Evolutionary conservation across 2,888 invertebrate species (phyloP), one percentile per base, ranked within the genome.

Genomic region (Thereva unica): DNA sequence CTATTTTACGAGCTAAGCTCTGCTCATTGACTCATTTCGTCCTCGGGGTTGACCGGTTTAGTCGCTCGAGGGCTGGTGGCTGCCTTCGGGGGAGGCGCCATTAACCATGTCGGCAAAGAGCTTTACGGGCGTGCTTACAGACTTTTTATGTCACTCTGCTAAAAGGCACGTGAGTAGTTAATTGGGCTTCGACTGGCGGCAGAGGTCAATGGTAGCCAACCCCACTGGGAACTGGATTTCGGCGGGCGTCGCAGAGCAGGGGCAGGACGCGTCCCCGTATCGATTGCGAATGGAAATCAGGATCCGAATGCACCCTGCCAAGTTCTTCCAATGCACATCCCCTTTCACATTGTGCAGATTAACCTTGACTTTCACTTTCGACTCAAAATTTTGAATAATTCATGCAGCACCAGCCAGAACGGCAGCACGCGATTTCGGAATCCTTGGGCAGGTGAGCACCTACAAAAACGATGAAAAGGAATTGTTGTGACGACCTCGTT

Each of bases 11-110:
- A 69, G 49, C 50, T 61, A 50, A 61, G 50, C 61, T 40, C 35
- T 50, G 67, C 67, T 69, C 69, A 69, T 67, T 69, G 69, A 69
- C 67, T 69, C 67, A 66, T 61, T 68, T 65, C 50, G 41, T 40
- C 40, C 41, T 50, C 35, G 4, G 9, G 41, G 40, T 50, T 23
- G 50, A 10, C 59, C 57, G 57, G 44, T 35, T 35, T 37, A 57
- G 44, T 35, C n/a, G 37, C 35, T 57, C 44, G 1, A 37, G 45
- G 45, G 57, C 23, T 23, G 57, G 57, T 45, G 59, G 59, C n/a
- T 38, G 38, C 34, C 40, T 7, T 10, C 10, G 23, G 35, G 57
- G 47, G 37, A 41, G 34, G 9, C 7, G 47, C 38, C 12, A 6
- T 50, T 23, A 9, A 47, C 12, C 35, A n/a, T 12, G 47, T 37